Evolutionary conservation across 2,797 vertebrate genomes (phyloP), one percentile per base, ranked within the genome.

Genomic region (Chelon auratus): DNA sequence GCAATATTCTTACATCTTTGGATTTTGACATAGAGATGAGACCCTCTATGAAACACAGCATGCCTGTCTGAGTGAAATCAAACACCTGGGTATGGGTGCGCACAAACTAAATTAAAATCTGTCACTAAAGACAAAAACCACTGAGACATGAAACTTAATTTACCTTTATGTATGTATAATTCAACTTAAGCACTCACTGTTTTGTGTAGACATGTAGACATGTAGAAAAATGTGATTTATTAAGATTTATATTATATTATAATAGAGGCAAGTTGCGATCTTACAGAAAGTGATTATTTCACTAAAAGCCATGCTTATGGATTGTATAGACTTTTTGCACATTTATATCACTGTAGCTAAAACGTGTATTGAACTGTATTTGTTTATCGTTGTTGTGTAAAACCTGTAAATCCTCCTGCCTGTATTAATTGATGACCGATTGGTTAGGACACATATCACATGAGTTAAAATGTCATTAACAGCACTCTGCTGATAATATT

Each of bases 1-100:
- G 17, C n/a, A 39, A 14, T 62, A 51, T 59, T 68, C 57, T 1
- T 15, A 51, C 11, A 66, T 48, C 48, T 47, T 48, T n/a, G 2
- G 2, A 48, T 45, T 10, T 40, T 40, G 12, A 43, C 3, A 17
- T 42, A 24, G 9, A 57, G 5, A n/a, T 5, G 37, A 20, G 26
- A 24, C 13, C 30, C 1, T 56, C 4, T 1, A 15, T 50, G n/a
- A 60, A 26, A 26, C 33, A 39, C 13, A 14, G 17, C 8, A 9
- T 0, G 8, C 42, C 17, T 43, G 15, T 43, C 42, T 43, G 42
- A 43, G 7, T 43, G 15, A 43, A 43, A 43, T 15, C 5, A 14
- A 43, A 43, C 14, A 43, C 4, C 17, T 43, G 15, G 14, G 5
- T 43, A 17, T 5, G 5, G 13, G 13, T 5, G 7, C 14, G 17